Percentiles rank a stretch among this genome's conserved stretches.
Evolutionary conservation across 2,113 vertebrate species (phyloP).

Genomic region (Pomatostomus ruficeps): DNA sequence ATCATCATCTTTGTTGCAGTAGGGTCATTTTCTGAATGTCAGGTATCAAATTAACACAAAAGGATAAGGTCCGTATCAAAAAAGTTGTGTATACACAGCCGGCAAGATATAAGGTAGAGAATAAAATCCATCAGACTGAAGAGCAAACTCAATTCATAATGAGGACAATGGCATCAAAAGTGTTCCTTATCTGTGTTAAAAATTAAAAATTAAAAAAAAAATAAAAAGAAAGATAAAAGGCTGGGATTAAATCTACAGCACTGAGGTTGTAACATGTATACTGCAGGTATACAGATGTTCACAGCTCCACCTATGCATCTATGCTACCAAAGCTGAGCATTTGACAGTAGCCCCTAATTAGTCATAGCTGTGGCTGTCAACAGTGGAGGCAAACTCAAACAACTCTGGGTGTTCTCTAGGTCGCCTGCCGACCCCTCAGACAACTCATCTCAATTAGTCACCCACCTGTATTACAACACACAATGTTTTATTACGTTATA

Average conservation of each 20-base stretch:
- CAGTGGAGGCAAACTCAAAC: background rate
- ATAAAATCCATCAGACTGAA: background rate
- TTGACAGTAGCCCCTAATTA: slow-evolving; percentile 8
- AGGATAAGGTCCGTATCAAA: background rate
- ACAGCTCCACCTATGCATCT: background rate
- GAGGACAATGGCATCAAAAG: background rate
- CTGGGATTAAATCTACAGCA: background rate
- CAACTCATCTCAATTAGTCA: background rate
- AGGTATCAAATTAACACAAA: slow-evolving; percentile 39
- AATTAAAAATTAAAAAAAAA: background rate
- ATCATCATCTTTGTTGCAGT: slow-evolving; percentile 1
- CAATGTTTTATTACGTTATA: background rate
- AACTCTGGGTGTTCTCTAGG: background rate
- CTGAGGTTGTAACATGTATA: background rate
- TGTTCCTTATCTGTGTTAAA: background rate
- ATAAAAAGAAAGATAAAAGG: background rate
- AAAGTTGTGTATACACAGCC: background rate
- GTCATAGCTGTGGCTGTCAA: background rate
- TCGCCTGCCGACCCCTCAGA: background rate
- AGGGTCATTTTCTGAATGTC: slow-evolving; percentile 47
- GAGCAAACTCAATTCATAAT: background rate
- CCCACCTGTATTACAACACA: background rate
- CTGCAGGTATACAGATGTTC: background rate
- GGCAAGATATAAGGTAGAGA: background rate
- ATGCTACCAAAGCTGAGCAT: background rate